These are phyloP conservation scores for Leucania comma DNA, from an alignment of 2,888 invertebrate species.

Conservation along the genomic window DNA sequence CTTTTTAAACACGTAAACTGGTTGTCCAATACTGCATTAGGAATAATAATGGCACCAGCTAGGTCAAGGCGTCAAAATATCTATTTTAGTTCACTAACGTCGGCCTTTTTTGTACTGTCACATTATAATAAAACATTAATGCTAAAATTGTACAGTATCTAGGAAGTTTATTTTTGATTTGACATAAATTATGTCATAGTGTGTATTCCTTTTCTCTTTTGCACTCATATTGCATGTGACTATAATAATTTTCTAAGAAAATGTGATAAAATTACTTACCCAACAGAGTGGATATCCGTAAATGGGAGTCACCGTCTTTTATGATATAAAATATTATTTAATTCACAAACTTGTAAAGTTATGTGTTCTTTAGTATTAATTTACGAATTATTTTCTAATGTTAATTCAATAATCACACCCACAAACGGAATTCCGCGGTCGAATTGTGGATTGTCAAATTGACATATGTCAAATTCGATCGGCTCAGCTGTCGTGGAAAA, in stretches of 20 bases:
- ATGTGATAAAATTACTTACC: slow-evolving; percentile 74
- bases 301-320: slow-evolving; percentile 63
- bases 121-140: slow-evolving; percentile 46
- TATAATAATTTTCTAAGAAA: slow-evolving; percentile 51
- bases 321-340: slow-evolving; percentile 54
- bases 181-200: slow-evolving; percentile 61
- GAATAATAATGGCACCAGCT: slow-evolving; percentile 75
- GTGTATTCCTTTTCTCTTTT: slow-evolving; percentile 72
- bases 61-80: slow-evolving; percentile 81
- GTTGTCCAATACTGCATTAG: slow-evolving; percentile 66
- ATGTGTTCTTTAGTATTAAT: slow-evolving; percentile 46
- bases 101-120: slow-evolving; percentile 63
- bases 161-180: slow-evolving; percentile 46
- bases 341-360: slow-evolving; percentile 62
- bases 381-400: slow-evolving; percentile 53
- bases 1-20: slow-evolving; percentile 64
- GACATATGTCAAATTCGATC: slow-evolving; percentile 70
- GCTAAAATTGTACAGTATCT: slow-evolving; percentile 28
- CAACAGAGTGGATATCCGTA: slow-evolving; percentile 67
- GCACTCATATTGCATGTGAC: slow-evolving; percentile 37
- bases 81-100: slow-evolving; percentile 72
- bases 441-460: slow-evolving; percentile 69
- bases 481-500: slow-evolving; percentile 50
- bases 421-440: slow-evolving; percentile 79
- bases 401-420: slow-evolving; percentile 74